Percentiles rank a stretch among this genome's conserved stretches.
These are phyloP conservation scores for Melipona beecheii DNA, from an alignment of 2,888 invertebrate genomes.

Conservation along the genomic window DNA sequence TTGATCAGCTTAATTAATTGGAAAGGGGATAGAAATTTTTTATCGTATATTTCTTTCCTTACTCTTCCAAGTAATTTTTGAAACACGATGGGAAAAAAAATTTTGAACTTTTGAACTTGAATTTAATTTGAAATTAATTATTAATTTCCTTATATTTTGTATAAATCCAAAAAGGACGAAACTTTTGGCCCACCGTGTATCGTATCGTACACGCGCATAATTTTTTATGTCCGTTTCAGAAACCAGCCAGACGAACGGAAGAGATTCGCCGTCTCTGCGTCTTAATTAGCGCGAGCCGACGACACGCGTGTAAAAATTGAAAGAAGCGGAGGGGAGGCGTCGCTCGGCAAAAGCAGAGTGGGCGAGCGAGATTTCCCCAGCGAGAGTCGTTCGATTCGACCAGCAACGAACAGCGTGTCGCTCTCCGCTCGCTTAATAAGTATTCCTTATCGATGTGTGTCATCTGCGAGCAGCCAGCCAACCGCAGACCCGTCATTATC, in stretches of 20 bases:
- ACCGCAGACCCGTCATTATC: constrained; percentile 71
- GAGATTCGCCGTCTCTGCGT: not conserved
- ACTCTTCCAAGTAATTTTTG: too few species aligned
- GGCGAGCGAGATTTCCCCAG: constrained; percentile 57
- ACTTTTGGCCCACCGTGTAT: too few species aligned
- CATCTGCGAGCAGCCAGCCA: constrained; percentile 67
- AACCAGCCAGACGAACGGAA: not conserved
- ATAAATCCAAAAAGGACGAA: too few species aligned
- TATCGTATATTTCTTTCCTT: too few species aligned
- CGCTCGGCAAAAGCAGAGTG: constrained; percentile 22
- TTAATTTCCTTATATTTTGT: too few species aligned
- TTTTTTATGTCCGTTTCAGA: too few species aligned
- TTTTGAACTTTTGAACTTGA: too few species aligned
- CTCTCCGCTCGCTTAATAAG: constrained; percentile 65
- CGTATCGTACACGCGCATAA: too few species aligned
- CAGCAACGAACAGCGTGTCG: constrained; percentile 51
- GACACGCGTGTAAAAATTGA: constrained; percentile 28
- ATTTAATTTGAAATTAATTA: too few species aligned
- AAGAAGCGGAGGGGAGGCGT: constrained; percentile 39
- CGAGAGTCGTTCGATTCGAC: constrained; percentile 55
- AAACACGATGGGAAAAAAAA: too few species aligned
- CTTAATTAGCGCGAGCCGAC: constrained; percentile 26
- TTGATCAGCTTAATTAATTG: too few species aligned
- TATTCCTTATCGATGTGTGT: constrained; percentile 75
- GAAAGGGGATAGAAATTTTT: too few species aligned